Conservation (phyloP, 2,888 invertebrate species). For the Polymixis lichenea region DNA sequence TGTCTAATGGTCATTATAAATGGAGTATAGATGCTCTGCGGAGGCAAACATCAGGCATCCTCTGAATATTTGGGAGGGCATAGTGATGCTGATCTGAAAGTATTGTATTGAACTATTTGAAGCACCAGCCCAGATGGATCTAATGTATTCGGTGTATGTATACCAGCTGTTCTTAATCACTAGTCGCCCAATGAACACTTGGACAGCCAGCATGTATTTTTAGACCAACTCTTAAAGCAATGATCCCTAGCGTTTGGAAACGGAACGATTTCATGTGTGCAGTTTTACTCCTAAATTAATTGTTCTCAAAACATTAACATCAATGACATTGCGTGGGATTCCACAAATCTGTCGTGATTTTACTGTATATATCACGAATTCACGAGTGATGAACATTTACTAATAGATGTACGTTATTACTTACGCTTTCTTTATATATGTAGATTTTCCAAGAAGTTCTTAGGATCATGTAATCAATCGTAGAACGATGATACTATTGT, state of each 20-base stretch:
- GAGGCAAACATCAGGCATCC: not conserved
- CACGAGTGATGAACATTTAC: slow-evolving; percentile 25
- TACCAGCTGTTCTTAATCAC: slow-evolving; percentile 35
- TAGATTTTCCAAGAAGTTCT: slow-evolving; percentile 34
- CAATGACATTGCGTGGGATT: slow-evolving; percentile 2
- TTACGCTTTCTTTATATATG: slow-evolving; percentile 18
- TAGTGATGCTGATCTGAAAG: slow-evolving; percentile 4
- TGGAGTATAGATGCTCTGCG: not conserved
- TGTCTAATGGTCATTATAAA: too few relatives aligned
- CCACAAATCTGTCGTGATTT: slow-evolving; percentile 7
- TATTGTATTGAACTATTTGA: not conserved
- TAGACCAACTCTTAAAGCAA: slow-evolving; percentile 45
- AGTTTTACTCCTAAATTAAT: slow-evolving; percentile 1
- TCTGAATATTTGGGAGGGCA: not conserved
- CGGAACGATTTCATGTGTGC: not conserved
- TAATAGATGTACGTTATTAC: slow-evolving; percentile 23
- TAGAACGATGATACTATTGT: slow-evolving; percentile 24
- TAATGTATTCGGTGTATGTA: not conserved
- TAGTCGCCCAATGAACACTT: slow-evolving; percentile 26
- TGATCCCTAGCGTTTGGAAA: slow-evolving; percentile 15
- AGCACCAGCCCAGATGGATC: not conserved
- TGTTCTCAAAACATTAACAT: slow-evolving; percentile 1
- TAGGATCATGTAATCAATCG: slow-evolving; percentile 30
- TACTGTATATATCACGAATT: slow-evolving; percentile 11
- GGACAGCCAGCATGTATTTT: slow-evolving; percentile 38